Percentiles rank a stretch among this genome's conserved stretches.
Evolutionary conservation across 1,140 invertebrate genomes (phyloP).

Genomic region (Drosophila ogumai): DNA sequence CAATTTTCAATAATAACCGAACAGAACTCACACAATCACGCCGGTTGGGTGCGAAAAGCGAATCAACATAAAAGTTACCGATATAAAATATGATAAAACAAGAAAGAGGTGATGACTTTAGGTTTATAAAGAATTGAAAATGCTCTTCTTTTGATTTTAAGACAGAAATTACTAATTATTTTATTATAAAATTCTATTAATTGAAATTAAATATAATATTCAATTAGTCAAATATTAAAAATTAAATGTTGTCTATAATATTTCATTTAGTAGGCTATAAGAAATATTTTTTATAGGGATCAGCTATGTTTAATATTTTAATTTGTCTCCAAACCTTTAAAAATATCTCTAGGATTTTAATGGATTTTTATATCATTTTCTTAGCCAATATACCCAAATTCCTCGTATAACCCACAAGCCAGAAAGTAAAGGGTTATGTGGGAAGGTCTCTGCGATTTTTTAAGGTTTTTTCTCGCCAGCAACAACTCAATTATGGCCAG

Average conservation of each 20-base stretch:
- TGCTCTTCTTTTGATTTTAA: slow-evolving; percentile 11
- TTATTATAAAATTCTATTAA: too few species aligned
- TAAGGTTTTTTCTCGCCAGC: slow-evolving; percentile 54
- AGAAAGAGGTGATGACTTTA: neutral
- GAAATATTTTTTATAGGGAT: neutral
- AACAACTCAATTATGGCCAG: slow-evolving; percentile 80
- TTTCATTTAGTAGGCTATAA: neutral
- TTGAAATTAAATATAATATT: too few species aligned
- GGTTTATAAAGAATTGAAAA: neutral
- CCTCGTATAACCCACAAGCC: neutral
- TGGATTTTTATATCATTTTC: too few species aligned
- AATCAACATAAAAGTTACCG: slow-evolving; percentile 69
- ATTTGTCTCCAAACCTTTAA: too few species aligned
- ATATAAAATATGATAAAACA: slow-evolving; percentile 63
- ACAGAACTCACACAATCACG: slow-evolving; percentile 49
- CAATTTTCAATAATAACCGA: slow-evolving; percentile 81
- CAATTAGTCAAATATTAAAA: neutral
- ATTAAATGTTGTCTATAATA: too few species aligned
- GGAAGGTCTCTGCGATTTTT: slow-evolving; percentile 34
- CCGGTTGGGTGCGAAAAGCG: slow-evolving; percentile 51
- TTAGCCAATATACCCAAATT: slow-evolving; percentile 1
- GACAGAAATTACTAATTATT: rapidly evolving
- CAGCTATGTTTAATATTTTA: neutral
- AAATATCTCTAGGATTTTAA: neutral
- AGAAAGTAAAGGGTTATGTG: slow-evolving; percentile 41